A percentile compares a stretch with the other conserved stretches of the same genome.
phyloP scores from a whole-genome alignment of 1,140 invertebrate genomes.

The Bombus sylvicola region DNA sequence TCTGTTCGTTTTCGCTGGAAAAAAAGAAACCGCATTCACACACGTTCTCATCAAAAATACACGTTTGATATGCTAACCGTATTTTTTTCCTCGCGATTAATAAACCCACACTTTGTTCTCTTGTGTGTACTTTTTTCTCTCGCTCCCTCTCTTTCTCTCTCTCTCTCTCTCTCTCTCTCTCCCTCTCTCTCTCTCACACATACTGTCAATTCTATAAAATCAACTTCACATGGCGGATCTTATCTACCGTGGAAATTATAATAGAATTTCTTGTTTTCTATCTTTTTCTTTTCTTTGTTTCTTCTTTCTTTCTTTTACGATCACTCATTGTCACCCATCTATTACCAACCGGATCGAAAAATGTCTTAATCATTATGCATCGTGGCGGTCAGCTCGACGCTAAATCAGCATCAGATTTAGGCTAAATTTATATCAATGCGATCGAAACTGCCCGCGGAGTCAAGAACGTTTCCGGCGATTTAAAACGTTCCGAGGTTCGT shows the following conservation, averaged over 20 bases:
- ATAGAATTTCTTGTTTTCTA: neutral
- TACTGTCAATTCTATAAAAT: slow-evolving; percentile 17
- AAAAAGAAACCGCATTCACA: slow-evolving; percentile 33
- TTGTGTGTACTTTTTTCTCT: neutral
- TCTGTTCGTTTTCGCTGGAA: slow-evolving; percentile 9
- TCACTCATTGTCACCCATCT: neutral
- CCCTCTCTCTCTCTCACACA: no score
- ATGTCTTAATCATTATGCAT: slow-evolving; percentile 15
- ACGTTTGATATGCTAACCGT: slow-evolving; percentile 51
- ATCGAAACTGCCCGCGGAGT: neutral
- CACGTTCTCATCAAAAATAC: slow-evolving; percentile 57
- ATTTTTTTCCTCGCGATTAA: slow-evolving; percentile 4
- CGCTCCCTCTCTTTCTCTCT: neutral
- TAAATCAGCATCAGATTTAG: slow-evolving; percentile 2
- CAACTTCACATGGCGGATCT: slow-evolving; percentile 1
- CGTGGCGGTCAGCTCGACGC: slow-evolving; percentile 13
- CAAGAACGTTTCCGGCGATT: neutral
- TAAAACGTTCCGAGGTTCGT: slow-evolving; percentile 35
- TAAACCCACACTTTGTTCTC: neutral
- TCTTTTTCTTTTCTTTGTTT: neutral
- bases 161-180: neutral
- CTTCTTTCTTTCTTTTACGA: neutral
- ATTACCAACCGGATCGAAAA: slow-evolving; percentile 11
- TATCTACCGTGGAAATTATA: slow-evolving; percentile 14
- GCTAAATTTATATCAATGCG: slow-evolving; percentile 10